Percentiles rank a stretch among this genome's conserved stretches.
Conservation (phyloP, 2,113 vertebrate genomes). For the Spheniscus mendiculus region DNA sequence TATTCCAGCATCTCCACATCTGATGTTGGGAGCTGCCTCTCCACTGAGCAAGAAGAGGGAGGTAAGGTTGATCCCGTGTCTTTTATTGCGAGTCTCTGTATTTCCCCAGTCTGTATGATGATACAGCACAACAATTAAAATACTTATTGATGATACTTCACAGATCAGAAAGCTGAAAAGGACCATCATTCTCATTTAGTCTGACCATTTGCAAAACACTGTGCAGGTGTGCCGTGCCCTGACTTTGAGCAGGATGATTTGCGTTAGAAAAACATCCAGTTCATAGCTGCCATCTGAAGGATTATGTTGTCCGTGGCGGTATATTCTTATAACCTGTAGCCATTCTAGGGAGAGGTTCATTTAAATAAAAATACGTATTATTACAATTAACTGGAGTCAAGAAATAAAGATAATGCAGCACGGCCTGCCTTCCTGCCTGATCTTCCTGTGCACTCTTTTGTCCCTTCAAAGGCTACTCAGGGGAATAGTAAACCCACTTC, state of each 20-base stretch:
- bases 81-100: background rate
- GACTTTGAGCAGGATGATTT: background rate
- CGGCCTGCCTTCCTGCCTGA: background rate
- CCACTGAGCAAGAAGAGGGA: constrained; percentile 87
- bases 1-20: constrained; percentile 87
- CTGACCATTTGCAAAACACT: background rate
- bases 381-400: background rate
- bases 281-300: background rate
- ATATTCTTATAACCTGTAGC: background rate
- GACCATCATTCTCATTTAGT: background rate
- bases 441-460: background rate
- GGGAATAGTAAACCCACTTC: background rate
- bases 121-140: background rate
- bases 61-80: constrained; percentile 65
- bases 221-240: background rate
- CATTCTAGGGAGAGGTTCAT: background rate
- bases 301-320: background rate
- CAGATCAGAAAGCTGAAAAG: background rate
- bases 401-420: background rate
- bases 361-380: background rate
- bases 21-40: constrained; percentile 77
- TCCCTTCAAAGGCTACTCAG: background rate
- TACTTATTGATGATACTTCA: background rate
- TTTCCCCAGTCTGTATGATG: background rate
- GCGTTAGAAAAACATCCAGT: background rate